phyloP scores from a whole-genome alignment of 2,113 vertebrate genomes.

The Microtus montanus region DNA sequence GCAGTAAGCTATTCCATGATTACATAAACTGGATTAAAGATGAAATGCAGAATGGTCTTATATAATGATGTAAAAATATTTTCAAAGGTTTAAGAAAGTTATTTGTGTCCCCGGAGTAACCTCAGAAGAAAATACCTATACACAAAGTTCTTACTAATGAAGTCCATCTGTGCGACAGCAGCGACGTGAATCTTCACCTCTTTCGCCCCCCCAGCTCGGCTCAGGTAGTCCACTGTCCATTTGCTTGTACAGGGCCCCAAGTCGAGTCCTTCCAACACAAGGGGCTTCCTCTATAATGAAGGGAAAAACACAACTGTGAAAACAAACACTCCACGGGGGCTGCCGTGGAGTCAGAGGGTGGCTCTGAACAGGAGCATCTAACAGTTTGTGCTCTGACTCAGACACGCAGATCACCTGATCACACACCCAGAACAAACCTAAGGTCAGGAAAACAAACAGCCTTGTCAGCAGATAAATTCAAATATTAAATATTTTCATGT shows the following conservation, averaged over 20 bases:
- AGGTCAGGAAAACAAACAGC: neutral
- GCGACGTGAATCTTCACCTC: constrained; percentile 96
- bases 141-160: constrained; percentile 96
- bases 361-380: neutral
- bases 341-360: neutral
- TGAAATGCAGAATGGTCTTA: constrained; percentile 29
- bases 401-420: neutral
- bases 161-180: constrained; percentile 92
- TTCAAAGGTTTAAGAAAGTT: constrained; percentile 39
- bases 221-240: constrained; percentile 93
- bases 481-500: constrained; percentile 42
- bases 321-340: neutral
- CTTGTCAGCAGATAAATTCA: neutral
- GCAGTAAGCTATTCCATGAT: constrained; percentile 28
- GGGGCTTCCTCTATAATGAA: constrained; percentile 89
- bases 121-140: constrained; percentile 91
- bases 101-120: constrained; percentile 58
- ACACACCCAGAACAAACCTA: constrained; percentile 19
- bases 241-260: constrained; percentile 91
- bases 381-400: neutral
- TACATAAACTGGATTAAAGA: constrained; percentile 37
- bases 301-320: neutral
- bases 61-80: constrained; percentile 48
- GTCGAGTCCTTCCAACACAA: constrained; percentile 90
- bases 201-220: constrained; percentile 84